phyloP scores from a whole-genome alignment of 2,797 vertebrate species.

The Pristis pectinata region DNA sequence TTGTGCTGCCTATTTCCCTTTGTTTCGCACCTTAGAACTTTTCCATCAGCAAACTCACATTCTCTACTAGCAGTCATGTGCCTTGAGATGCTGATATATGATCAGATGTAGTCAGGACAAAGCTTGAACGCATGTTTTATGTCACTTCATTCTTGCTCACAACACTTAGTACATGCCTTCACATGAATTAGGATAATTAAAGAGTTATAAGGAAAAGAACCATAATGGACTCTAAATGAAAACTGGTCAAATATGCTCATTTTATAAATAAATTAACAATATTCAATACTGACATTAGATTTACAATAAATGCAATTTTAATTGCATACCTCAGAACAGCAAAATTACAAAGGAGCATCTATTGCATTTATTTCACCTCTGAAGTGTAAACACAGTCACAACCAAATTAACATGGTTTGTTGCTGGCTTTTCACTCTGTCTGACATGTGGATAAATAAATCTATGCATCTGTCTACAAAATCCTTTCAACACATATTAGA shows the following conservation, averaged over 20 bases:
- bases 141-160: neutral
- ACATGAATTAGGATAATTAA: neutral
- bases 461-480: neutral
- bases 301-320: neutral
- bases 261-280: neutral
- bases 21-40: neutral
- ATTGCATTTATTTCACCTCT: neutral
- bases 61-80: neutral
- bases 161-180: neutral
- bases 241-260: neutral
- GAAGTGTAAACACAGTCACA: neutral
- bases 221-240: neutral
- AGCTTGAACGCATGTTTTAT: neutral
- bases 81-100: neutral
- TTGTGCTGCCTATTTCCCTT: neutral
- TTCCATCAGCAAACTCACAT: neutral
- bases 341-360: neutral
- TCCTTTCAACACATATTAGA: neutral
- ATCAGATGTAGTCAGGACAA: neutral
- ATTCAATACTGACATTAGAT: neutral
- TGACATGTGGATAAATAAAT: neutral
- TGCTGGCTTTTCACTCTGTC: neutral
- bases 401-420: neutral
- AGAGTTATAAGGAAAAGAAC: neutral
- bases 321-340: neutral